Base-by-base conservation (phyloP, 2,888 invertebrate genomes). In the Ceramica pisi region DNA sequence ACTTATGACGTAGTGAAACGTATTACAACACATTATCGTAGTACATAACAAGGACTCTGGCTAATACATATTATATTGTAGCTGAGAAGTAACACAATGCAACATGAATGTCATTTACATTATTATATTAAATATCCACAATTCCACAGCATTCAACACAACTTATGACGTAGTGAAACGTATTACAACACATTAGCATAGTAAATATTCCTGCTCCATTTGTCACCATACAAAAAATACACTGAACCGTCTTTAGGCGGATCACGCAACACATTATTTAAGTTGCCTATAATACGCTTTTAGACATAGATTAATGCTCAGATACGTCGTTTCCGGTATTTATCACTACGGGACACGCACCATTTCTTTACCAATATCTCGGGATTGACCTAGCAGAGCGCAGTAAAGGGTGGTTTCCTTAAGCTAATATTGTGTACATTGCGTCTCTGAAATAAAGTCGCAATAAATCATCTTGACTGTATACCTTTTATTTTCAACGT, bases 31-130 rank as follows among this genome's bases (percentile, higher is more conserved):
- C 16, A 7, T 31, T 6, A 7, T 16, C 66, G 12, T 35, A 23
- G 14, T 23, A 8, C 46, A 16, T 31, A 38, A n/a, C n/a, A n/a
- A n/a, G n/a, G n/a, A n/a, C n/a, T n/a, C n/a, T n/a, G n/a, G n/a
- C n/a, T n/a, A 67, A 59, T 21, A 78, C n/a, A 64, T 35, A 79
- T 26, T 60, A 53, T 31, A 67, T 26, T 26, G 70, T 82, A 82
- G 69, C 35, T 19, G 80, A 83, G 68, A 60, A 51, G 12, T 48
- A 64, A 51, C 31, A 65, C 44, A 46, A 41, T 48, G 63, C 53
- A 74, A 67, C 50, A 31, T 31, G 35, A 83, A 66, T 71, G 65
- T 23, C 19, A 51, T 68, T 51, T 23, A 41, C 31, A 71, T 59
- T 53, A 61, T 23, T 71, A n/a, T 50, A 26, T 38, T 41, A 26